phyloP scores from a whole-genome alignment of 2,888 invertebrate genomes.

The Meta bourneti region DNA sequence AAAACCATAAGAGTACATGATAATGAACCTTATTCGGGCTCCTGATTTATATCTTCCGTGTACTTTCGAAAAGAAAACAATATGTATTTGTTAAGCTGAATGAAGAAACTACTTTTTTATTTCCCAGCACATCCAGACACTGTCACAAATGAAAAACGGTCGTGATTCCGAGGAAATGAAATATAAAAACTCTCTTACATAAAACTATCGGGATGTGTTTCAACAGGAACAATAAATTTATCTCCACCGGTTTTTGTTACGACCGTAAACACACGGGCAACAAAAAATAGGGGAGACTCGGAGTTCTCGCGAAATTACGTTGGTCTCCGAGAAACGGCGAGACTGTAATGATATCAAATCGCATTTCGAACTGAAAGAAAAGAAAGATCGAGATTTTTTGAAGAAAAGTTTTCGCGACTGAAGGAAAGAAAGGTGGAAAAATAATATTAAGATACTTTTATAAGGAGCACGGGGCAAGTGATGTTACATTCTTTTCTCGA shows the following conservation, averaged over 20 bases:
- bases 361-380: slow-evolving; percentile 58
- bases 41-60: background rate
- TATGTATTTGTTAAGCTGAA: slow-evolving; percentile 32
- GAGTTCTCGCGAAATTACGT: slow-evolving; percentile 49
- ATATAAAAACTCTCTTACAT: slow-evolving; percentile 53
- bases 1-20: background rate
- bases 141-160: slow-evolving; percentile 53
- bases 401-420: slow-evolving; percentile 22
- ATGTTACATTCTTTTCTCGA: slow-evolving; percentile 47
- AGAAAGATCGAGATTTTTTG: slow-evolving; percentile 5
- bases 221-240: slow-evolving; percentile 65
- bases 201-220: slow-evolving; percentile 47
- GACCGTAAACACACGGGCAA: slow-evolving; percentile 43
- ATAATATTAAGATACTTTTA: slow-evolving; percentile 14
- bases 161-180: slow-evolving; percentile 40
- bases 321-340: slow-evolving; percentile 58
- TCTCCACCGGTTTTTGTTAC: slow-evolving; percentile 24
- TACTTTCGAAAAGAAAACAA: background rate
- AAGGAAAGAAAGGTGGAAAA: slow-evolving; percentile 12
- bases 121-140: background rate
- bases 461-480: slow-evolving; percentile 32
- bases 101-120: background rate
- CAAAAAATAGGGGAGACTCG: background rate
- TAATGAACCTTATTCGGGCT: slow-evolving; percentile 8
- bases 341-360: slow-evolving; percentile 68